These are phyloP conservation scores for Phthorimaea operculella DNA, from an alignment of 1,140 invertebrate genomes.

Conservation along the genomic window DNA sequence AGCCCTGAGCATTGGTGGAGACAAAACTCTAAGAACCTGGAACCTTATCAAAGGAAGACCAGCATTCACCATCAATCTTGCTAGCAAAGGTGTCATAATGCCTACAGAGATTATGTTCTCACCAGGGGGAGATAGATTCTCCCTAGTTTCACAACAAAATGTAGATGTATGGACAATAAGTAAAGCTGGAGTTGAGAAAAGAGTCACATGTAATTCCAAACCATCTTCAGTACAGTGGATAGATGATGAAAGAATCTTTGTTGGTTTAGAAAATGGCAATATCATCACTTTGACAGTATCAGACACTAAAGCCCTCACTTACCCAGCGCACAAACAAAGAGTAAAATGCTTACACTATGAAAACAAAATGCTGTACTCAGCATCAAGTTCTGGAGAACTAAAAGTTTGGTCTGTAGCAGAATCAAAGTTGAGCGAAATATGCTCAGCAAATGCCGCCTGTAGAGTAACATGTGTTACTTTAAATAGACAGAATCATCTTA, in stretches of 20 bases:
- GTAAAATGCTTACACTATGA: conserved; percentile 74
- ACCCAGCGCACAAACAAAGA: conserved; percentile 73
- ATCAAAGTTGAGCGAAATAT: conserved; percentile 65
- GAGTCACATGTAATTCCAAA: conserved; percentile 71
- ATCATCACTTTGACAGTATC: conserved; percentile 73
- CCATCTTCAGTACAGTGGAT: conserved; percentile 74
- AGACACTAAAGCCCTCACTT: conserved; percentile 58
- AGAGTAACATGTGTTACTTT: conserved; percentile 71
- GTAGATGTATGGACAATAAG: conserved; percentile 83
- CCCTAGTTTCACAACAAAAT: conserved; percentile 74
- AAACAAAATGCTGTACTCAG: conserved; percentile 70
- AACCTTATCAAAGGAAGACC: conserved; percentile 91
- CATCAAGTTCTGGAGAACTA: conserved; percentile 80
- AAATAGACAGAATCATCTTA: conserved; percentile 53
- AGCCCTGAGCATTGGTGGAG: conserved; percentile 85
- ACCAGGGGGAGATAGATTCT: conserved; percentile 78
- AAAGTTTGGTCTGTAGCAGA: conserved; percentile 76
- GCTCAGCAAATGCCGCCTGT: conserved; percentile 68
- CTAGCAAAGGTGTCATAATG: conserved; percentile 70
- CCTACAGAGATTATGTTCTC: conserved; percentile 73
- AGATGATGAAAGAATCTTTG: conserved; percentile 70
- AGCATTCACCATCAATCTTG: conserved; percentile 89
- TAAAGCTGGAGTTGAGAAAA: conserved; percentile 73
- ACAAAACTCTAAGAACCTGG: conserved; percentile 90
- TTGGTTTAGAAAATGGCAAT: conserved; percentile 79